These are phyloP conservation scores for Haemorhous mexicanus DNA, from an alignment of 2,113 vertebrate genomes.

Conservation along the genomic window DNA sequence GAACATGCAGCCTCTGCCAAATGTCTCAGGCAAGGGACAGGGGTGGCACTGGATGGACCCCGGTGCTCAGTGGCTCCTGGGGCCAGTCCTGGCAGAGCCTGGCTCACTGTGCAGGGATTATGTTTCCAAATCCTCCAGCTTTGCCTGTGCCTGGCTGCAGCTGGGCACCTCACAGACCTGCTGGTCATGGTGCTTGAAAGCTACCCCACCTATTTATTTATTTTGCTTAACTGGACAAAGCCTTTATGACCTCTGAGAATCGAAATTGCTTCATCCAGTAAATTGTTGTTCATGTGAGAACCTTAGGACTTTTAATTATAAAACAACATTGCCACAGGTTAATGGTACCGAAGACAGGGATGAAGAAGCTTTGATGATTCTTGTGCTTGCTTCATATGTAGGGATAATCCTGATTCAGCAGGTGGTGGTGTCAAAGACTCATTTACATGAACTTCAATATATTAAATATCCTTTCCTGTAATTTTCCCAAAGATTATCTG, in stretches of 20 bases:
- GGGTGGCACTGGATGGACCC: rapidly evolving
- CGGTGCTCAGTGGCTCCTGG: not conserved
- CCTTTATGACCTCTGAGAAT: not conserved
- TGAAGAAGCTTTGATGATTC: constrained; percentile 8
- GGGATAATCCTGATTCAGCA: constrained; percentile 20
- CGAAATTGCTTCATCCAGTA: not conserved
- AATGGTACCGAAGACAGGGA: not conserved
- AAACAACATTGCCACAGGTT: not conserved
- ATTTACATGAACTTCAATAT: not conserved
- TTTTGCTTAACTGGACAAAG: not conserved
- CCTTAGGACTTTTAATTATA: not conserved
- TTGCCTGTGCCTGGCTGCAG: rapidly evolving
- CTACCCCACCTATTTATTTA: not conserved
- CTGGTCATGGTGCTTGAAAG: not conserved
- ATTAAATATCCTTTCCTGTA: not conserved
- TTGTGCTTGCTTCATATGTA: not conserved
- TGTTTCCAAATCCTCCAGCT: not conserved
- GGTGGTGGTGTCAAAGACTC: not conserved
- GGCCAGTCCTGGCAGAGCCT: not conserved
- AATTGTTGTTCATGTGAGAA: not conserved
- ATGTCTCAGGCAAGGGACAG: not conserved
- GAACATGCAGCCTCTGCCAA: rapidly evolving
- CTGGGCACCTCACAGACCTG: not conserved
- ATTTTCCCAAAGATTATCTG: not conserved
- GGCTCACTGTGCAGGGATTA: rapidly evolving